Evolutionary conservation across 2,888 invertebrate species (phyloP), one percentile per base, ranked within the genome.

Genomic region (Lutraria lutraria): DNA sequence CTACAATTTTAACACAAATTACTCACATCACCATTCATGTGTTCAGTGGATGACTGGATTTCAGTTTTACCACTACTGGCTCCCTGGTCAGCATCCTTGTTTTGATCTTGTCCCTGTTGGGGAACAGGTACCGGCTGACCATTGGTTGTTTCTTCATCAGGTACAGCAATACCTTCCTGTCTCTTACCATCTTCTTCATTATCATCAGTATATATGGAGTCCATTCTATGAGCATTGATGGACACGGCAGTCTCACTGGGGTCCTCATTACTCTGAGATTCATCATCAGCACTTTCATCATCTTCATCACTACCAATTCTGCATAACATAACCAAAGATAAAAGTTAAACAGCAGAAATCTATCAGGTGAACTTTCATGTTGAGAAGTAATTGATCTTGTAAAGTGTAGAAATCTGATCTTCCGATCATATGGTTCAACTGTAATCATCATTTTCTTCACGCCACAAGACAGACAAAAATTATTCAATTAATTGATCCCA

Each of bases 241-340:
- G 95, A 95, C 60, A 95, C 95, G 10, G 96, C 96, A 4, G 95
- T 96, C 85, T 95, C 95, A 53, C 95, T 95, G 3, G 95, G 95
- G 83, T 95, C 96, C n/a, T 88, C 83, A 83, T 95, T 93, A 90
- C 95, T 95, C 85, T 94, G 94, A 68, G 95, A 94, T 90, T 95
- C 95, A 89, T 95, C 94, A 87, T 95, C 95, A n/a, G 94, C 95
- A 88, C 95, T 96, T 82, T 95, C 95, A 86, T 96, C 96, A 94
- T 96, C 96, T 86, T 96, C 96, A 94, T 96, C 96, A 93, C 96
- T 96, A 60, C 96, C 96, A 92, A 96, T 96, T 86, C 96, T 96
- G 87, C 13, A 91, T 19, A 81, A 85, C 6, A 76, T 19, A 21
- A 72, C 19, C 29, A 56, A 16, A 19, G 19, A 12, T 15, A 56